Base-by-base conservation (phyloP, 1,140 invertebrate species). In the Oryctes rhinoceros region DNA sequence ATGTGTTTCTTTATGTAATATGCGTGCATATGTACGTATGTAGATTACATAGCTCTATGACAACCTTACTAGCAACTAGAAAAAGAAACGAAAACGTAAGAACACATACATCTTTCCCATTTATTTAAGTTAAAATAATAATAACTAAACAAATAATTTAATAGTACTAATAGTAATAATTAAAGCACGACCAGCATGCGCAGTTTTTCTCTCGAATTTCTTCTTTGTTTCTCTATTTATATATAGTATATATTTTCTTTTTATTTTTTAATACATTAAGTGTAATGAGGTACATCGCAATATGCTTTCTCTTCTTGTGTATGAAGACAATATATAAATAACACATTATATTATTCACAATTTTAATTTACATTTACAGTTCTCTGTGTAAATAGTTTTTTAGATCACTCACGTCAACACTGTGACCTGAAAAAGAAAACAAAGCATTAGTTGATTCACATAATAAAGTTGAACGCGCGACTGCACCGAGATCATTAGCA, bases 111-210 rank as follows among this genome's bases (percentile, higher is more conserved):
- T 35, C 65, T 35, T 37, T 71, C 65, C 24, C 65, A 37, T 71
- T 71, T 71, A 71, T 71, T 71, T 71, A 71, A 71, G 35, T 71
- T 71, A 71, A 71, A 71, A 71, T 71, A 71, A 71, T 71, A 71
- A 71, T 71, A 71, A 71, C 37, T 71, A 71, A 71, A 71, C 65
- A 71, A 71, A 71, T 71, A 71, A 71, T 71, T 71, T 71, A 71
- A 71, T 71, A 35, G 65, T 71, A 71, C 20, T 71, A 71, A 35
- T 71, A 35, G 35, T 71, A 71, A 71, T 71, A 24, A 20, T 71
- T 71, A 71, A 84, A 82, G 83, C 85, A 85, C 83, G 85, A 47
- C 85, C 85, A 84, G 85, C 85, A 85, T 86, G 85, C 83, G 84
- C 20, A 48, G 76, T 78, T 80, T 79, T 59, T 75, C 74, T 79